Evolutionary conservation across 92 coral and sea anemone genomes (phyloP).

Genomic region (Epizoanthus rinbou): DNA sequence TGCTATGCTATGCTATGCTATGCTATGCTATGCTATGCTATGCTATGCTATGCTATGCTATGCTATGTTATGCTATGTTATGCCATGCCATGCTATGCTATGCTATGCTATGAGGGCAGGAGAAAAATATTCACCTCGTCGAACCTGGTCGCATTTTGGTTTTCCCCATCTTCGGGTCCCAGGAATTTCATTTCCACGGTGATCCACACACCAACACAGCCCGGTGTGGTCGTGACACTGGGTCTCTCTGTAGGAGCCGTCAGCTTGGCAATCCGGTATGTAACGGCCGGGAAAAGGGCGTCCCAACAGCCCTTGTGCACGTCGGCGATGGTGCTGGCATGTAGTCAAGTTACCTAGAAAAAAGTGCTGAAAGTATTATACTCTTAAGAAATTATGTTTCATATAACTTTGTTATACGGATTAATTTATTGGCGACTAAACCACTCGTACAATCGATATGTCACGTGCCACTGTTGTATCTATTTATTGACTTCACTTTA

Average conservation of each 20-base stretch:
- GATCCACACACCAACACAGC: slow-evolving; percentile 92
- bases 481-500: too few relatives aligned
- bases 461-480: too few relatives aligned
- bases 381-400: too few relatives aligned
- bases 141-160: slow-evolving; percentile 51
- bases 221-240: slow-evolving; percentile 85
- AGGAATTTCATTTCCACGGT: slow-evolving; percentile 68
- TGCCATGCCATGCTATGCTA: too few relatives aligned
- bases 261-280: slow-evolving; percentile 70
- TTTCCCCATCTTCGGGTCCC: slow-evolving; percentile 81
- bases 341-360: slow-evolving; percentile 63
- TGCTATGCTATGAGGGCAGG: too few relatives aligned
- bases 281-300: slow-evolving; percentile 67
- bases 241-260: slow-evolving; percentile 70
- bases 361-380: background rate
- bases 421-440: too few relatives aligned
- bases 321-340: slow-evolving; percentile 74
- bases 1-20: too few relatives aligned
- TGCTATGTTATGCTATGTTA: too few relatives aligned
- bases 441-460: too few relatives aligned
- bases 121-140: slow-evolving; percentile 40
- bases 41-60: too few relatives aligned
- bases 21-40: too few relatives aligned
- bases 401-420: too few relatives aligned
- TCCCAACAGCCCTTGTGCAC: slow-evolving; percentile 74